Conservation (phyloP, 2,113 vertebrate species). For the Gallinago media region DNA sequence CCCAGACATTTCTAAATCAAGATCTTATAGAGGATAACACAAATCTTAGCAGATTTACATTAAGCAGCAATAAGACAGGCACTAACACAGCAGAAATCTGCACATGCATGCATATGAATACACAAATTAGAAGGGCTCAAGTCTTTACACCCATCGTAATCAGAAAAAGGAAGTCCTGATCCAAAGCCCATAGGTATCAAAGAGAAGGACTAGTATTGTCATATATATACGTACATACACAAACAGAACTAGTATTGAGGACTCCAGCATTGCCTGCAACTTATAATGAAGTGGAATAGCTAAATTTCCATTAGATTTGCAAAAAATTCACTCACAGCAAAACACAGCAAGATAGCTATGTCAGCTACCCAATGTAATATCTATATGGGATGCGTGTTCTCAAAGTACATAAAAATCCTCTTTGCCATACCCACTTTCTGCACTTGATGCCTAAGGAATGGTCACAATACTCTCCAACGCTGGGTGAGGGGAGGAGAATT, state of each 20-base stretch:
- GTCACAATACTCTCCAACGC: neutral
- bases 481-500: neutral
- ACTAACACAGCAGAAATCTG: neutral
- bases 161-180: neutral
- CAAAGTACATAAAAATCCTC: neutral
- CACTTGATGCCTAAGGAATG: neutral
- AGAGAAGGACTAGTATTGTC: neutral
- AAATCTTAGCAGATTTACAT: neutral
- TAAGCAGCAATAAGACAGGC: neutral
- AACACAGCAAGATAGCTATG: accelerated
- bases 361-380: neutral
- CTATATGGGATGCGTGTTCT: accelerated
- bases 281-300: neutral
- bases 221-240: too few relatives aligned
- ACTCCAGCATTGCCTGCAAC: neutral
- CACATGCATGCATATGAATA: neutral
- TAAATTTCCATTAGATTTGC: neutral
- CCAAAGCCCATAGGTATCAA: neutral
- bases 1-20: neutral
- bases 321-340: neutral
- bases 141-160: neutral
- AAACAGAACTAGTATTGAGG: neutral
- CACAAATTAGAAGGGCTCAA: neutral
- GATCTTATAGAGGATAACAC: neutral
- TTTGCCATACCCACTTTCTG: neutral